Evolutionary conservation across 2,113 vertebrate species (phyloP).

Genomic region (Aspiorhynchus laticeps): DNA sequence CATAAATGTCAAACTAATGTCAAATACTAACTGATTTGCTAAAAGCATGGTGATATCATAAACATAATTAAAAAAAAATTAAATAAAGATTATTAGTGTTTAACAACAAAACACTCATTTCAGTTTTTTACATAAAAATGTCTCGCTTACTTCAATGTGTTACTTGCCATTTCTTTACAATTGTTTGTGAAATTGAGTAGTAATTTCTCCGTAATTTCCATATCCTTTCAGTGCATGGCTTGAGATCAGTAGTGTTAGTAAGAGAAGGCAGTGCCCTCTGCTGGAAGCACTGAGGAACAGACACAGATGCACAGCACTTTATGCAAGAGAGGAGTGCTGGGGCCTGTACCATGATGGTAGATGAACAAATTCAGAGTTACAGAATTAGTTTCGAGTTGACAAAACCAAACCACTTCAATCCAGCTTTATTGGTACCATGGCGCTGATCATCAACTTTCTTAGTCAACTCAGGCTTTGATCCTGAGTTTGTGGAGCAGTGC

Average conservation of each 20-base stretch:
- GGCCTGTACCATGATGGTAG: too few relatives aligned
- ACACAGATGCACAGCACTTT: background rate
- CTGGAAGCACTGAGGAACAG: conserved; percentile 8
- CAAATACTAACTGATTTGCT: background rate
- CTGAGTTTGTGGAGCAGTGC: too few relatives aligned
- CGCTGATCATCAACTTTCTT: too few relatives aligned
- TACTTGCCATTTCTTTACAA: background rate
- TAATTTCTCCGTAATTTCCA: background rate
- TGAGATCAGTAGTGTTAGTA: background rate
- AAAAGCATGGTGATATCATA: background rate
- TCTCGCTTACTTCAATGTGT: background rate
- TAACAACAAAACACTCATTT: background rate
- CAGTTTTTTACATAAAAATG: background rate
- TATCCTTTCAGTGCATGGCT: background rate
- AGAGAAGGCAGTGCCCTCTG: conserved; percentile 47
- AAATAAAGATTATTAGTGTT: background rate
- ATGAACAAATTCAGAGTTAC: too few relatives aligned
- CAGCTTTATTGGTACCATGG: too few relatives aligned
- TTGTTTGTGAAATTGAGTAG: background rate
- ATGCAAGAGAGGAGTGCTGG: background rate
- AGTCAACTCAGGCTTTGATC: too few relatives aligned
- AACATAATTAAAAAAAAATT: too few relatives aligned
- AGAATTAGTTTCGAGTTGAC: too few relatives aligned
- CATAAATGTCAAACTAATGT: background rate
- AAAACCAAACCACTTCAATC: too few relatives aligned